Evolutionary conservation across 2,888 invertebrate species (phyloP).

Genomic region (Pantelozetes paolii): DNA sequence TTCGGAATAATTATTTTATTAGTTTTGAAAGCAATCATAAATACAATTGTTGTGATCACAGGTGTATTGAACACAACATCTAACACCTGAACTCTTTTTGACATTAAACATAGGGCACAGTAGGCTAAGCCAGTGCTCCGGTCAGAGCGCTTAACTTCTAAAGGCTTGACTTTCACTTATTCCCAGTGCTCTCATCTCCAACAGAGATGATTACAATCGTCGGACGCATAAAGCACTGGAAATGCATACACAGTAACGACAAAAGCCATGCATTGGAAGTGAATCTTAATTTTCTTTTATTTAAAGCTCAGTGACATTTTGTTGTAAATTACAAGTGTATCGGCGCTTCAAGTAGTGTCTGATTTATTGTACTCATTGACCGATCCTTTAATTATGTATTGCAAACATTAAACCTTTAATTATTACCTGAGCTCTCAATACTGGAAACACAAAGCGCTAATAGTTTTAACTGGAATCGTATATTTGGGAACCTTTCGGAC

Average conservation of each 20-base stretch:
- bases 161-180: not conserved
- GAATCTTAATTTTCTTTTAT: not conserved
- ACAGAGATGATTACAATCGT: slow-evolving; percentile 25
- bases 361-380: slow-evolving; percentile 11
- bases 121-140: not conserved
- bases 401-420: slow-evolving; percentile 6
- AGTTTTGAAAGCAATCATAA: slow-evolving; percentile 1
- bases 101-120: too few species aligned
- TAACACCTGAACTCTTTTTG: slow-evolving; percentile 2
- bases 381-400: slow-evolving; percentile 29
- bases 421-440: not conserved
- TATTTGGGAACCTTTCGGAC: not conserved
- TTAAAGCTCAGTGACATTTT: slow-evolving; percentile 19
- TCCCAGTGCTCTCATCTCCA: not conserved
- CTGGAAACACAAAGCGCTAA: not conserved
- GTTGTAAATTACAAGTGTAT: slow-evolving; percentile 16
- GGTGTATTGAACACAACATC: not conserved
- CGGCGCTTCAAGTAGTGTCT: not conserved
- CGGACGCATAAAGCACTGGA: not conserved
- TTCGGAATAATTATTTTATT: not conserved
- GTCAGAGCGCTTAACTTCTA: slow-evolving; percentile 1
- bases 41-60: not conserved
- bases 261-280: not conserved
- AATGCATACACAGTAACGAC: slow-evolving; percentile 3
- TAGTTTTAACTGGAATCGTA: slow-evolving; percentile 21